Evolutionary conservation across 2,113 vertebrate genomes (phyloP), one percentile per base, ranked within the genome.

Genomic region (Passer domesticus): DNA sequence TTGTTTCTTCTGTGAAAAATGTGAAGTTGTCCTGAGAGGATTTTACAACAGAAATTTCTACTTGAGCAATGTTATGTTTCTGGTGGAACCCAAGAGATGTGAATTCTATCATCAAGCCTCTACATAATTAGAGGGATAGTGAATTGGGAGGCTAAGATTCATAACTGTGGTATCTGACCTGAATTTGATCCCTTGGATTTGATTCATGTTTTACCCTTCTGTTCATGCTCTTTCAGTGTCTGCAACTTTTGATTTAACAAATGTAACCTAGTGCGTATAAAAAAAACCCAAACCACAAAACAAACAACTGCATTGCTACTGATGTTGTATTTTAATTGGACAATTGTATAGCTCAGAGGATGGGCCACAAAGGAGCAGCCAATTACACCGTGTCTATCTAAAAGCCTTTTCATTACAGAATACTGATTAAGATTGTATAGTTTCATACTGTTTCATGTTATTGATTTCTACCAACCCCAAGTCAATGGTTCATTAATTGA

Each of bases 401-500:
- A 95, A 97, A 96, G 86, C 80, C 94, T 92, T 93, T 86, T 49
- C 7, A 33, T 96, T 96, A 94, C 33, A 72, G 92, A 96, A 94
- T 90, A 86, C 97, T 97, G 96, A 95, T 97, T 96, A 96, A 94
- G 95, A 89, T 95, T 87, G 94, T 97, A 96, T 97, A 74, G 68
- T 87, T 96, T 95, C 44, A 83, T 95, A 96, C 97, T 97, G 97
- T 97, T 95, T 95, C 59, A 10, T 84, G 77, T 90, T 97, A 98
- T 98, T 95, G 98, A 98, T 98, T 97, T 95, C 95, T 44, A 94
- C 94, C 95, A 89, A 22, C 58, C 77, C 90, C 91, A 95, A 89
- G 89, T 88, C 74, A 64, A 97, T 96, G 92, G 95, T 97, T 97
- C 81, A 28, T 97, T 98, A 98, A 98, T 98, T 97, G 98, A 98